Evolutionary conservation across 1,140 invertebrate genomes (phyloP), one percentile per base, ranked within the genome.

Genomic region (Hermetia illucens): DNA sequence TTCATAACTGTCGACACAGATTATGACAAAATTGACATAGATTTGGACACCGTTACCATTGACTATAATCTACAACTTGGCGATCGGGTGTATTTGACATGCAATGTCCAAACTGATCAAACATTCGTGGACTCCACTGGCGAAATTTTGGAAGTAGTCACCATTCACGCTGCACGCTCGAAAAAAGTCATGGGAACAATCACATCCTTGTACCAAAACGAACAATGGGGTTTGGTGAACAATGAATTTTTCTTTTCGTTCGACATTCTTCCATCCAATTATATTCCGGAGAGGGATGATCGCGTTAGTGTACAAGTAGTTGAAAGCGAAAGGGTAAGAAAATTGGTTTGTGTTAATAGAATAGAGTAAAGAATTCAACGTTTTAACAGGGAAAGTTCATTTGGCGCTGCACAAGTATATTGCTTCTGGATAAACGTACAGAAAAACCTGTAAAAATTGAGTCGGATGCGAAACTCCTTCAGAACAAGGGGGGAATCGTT

Each of bases 11-110:
- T 73, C 5, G 61, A 62, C 34, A 59, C 74, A 0, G 65, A 68
- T 22, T 65, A 69, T 12, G 58, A 58, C 39, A 58, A 68, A 27
- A 44, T 72, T 12, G 56, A 47, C 30, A 58, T 77, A 34, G 58
- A 64, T 41, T 51, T 79, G 19, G 69, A 76, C 43, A 53, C 64
- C 29, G 62, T 77, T 3, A 50, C 58, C 44, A 45, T 56, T 3
- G 58, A 48, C 29, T 68, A 69, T 43, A 41, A 69, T 16, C 70
- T 69, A 32, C 39, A 44, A 13, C 37, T 29, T 13, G 51, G 53
- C 5, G 56, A 59, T 33, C 35, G 43, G 15, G 45, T 59, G 2
- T 24, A 29, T 31, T 34, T 59, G 5, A 37, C 40, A 33, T 60
- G 56, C 31, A 44, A 44, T 12, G 41, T 59, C 8, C 48, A 57